Conservation (phyloP, 2,113 vertebrate genomes). For the Anthoscopus minutus region DNA sequence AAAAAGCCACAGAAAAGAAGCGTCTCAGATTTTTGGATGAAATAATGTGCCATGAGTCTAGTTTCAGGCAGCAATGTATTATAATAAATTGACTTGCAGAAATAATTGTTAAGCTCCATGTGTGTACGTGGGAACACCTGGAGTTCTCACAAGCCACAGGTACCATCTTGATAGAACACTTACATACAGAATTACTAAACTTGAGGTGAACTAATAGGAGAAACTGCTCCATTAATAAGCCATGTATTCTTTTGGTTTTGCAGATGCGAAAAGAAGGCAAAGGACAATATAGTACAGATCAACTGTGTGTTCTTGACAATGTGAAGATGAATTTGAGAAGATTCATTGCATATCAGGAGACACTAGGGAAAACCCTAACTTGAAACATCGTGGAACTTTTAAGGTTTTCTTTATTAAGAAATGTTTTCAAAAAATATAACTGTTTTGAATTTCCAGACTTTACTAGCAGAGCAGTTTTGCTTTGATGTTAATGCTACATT, state of each 20-base stretch:
- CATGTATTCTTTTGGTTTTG: neutral
- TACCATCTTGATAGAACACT: neutral
- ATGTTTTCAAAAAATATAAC: constrained; percentile 24
- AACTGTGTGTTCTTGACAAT: constrained; percentile 92
- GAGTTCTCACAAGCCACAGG: neutral
- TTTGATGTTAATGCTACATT: neutral
- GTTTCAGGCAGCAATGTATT: neutral
- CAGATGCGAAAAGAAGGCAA: constrained; percentile 92
- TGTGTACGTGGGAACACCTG: fast-evolving
- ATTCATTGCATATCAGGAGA: constrained; percentile 91
- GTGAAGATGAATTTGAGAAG: constrained; percentile 91
- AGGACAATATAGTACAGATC: constrained; percentile 81
- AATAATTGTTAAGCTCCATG: neutral
- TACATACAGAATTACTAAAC: neutral
- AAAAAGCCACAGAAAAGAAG: neutral
- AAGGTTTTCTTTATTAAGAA: constrained; percentile 38
- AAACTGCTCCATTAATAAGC: neutral
- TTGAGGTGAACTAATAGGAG: neutral
- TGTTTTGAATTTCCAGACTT: neutral
- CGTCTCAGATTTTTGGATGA: neutral
- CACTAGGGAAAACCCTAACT: constrained; percentile 71
- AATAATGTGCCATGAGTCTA: neutral
- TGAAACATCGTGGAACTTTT: constrained; percentile 22
- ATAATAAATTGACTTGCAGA: neutral
- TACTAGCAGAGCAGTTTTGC: neutral